phyloP scores from a whole-genome alignment of 2,113 vertebrate species.

The Catagonus wagneri region DNA sequence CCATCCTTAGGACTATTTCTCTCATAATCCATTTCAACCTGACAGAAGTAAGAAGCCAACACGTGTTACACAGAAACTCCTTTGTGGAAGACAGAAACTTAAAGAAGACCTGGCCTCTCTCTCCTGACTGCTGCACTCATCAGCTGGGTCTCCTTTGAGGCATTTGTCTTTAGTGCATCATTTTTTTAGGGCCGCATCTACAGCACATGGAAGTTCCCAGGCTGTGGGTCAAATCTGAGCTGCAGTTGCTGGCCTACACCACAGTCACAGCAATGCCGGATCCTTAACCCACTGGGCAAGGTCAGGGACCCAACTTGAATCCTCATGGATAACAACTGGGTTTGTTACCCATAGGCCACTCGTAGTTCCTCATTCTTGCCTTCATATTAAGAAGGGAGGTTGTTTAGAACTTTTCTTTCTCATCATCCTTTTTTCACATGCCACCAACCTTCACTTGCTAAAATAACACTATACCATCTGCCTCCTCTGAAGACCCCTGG shows the following conservation, averaged over 20 bases:
- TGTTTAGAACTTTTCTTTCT: not conserved
- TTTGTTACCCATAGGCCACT: too few relatives aligned
- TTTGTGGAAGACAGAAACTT: not conserved
- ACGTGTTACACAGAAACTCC: not conserved
- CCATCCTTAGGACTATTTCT: not conserved
- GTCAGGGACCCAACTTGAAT: too few relatives aligned
- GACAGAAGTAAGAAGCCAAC: not conserved
- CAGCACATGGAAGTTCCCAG: too few relatives aligned
- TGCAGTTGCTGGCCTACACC: too few relatives aligned
- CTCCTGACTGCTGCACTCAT: not conserved
- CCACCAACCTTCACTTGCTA: not conserved
- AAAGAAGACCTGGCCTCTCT: accelerated
- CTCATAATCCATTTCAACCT: not conserved
- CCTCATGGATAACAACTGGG: too few relatives aligned
- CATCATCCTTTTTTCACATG: not conserved
- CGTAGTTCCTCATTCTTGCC: not conserved
- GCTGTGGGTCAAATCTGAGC: too few relatives aligned
- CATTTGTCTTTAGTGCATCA: too few relatives aligned
- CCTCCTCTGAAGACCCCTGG: not conserved
- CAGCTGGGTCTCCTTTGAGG: not conserved
- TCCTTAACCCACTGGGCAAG: too few relatives aligned
- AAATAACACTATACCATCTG: not conserved
- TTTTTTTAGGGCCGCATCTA: too few relatives aligned
- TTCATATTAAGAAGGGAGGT: not conserved
- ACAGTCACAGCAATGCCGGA: too few relatives aligned